Evolutionary conservation across 1,140 invertebrate genomes (phyloP), one percentile per base, ranked within the genome.

Genomic region (Euglossa dilemma): DNA sequence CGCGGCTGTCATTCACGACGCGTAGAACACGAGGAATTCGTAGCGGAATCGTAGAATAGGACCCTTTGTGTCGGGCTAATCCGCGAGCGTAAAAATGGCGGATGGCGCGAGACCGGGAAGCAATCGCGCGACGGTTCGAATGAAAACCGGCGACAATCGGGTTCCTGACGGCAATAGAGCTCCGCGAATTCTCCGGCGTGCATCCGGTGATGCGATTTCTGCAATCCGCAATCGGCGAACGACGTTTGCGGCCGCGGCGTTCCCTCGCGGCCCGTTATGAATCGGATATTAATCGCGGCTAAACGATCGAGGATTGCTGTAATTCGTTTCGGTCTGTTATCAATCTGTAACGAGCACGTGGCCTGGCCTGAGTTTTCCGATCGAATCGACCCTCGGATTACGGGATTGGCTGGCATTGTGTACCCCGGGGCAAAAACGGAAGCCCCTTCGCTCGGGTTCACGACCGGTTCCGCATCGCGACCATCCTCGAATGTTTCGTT

Each of bases 221-320:
- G 70, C 78, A 54, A 74, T 80, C 45, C 78, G 57, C 78, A 54
- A 80, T 20, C 18, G 57, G 59, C 36, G 28, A 64, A 50, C 70
- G 23, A 52, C 28, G 59, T 18, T n/a, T 18, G 12, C 16, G 61
- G 36, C 5, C 36, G 18, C 43, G 20, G 45, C 67, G 67, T 0
- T 50, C 54, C n/a, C 45, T 52, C 25, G 59, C 25, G 61, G 50
- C 28, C 67, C 54, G 79, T 81, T 74, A 73, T 63, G 59, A 80
- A 80, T 80, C 79, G 79, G 79, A 80, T 80, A 80, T 80, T 80
- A 81, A 81, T 81, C 79, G 71, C 59, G 61, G 43, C 25, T 43
- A 56, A 81, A 66, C 79, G 79, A 56, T 56, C 79, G 61, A 81
- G 78, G 59, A 74, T 80, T 64, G 57, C 57, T 45, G 61, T 81